phyloP scores from a whole-genome alignment of 1,140 invertebrate species.

The Calephelis virginiensis region DNA sequence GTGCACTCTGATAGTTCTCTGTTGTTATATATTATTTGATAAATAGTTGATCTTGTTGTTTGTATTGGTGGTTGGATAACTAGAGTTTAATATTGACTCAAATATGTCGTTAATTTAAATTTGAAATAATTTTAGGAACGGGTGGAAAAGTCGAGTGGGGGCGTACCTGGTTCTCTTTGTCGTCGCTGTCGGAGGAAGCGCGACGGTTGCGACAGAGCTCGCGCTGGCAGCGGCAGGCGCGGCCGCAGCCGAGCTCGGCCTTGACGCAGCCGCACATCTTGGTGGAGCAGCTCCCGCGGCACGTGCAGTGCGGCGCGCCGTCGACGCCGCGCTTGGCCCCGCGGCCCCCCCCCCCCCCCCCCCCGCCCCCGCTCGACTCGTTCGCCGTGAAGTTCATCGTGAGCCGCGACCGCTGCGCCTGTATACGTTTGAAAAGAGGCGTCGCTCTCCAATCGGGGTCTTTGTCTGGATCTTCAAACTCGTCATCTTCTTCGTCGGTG shows the following conservation, averaged over 20 bases:
- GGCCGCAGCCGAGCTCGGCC: conserved; percentile 62
- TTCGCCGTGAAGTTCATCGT: conserved; percentile 60
- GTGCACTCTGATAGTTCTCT: no score
- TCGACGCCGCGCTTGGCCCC: conserved; percentile 75
- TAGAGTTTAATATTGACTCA: no score
- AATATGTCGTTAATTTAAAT: no score
- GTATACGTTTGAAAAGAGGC: conserved; percentile 76
- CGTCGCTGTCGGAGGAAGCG: conserved; percentile 52
- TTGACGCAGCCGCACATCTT: conserved; percentile 81
- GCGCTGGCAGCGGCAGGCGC: conserved; percentile 77
- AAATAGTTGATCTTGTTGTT: no score
- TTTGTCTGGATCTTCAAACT: conserved; percentile 73
- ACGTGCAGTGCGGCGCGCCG: conserved; percentile 79
- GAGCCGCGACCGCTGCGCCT: conserved; percentile 61
- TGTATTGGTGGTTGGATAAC: no score
- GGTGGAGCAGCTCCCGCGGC: conserved; percentile 80
- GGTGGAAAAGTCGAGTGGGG: no score
- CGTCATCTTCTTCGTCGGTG: conserved; percentile 61
- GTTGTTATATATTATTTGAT: no score
- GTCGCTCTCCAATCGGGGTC: conserved; percentile 86
- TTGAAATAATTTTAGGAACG: no score
- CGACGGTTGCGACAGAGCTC: conserved; percentile 75
- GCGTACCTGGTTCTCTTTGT: conserved; percentile 62
- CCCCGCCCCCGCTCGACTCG: conserved; percentile 24
- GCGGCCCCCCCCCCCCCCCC: conserved; percentile 15